phyloP scores from a whole-genome alignment of 2,797 vertebrate species.

The Gymnothorax reevesii region DNA sequence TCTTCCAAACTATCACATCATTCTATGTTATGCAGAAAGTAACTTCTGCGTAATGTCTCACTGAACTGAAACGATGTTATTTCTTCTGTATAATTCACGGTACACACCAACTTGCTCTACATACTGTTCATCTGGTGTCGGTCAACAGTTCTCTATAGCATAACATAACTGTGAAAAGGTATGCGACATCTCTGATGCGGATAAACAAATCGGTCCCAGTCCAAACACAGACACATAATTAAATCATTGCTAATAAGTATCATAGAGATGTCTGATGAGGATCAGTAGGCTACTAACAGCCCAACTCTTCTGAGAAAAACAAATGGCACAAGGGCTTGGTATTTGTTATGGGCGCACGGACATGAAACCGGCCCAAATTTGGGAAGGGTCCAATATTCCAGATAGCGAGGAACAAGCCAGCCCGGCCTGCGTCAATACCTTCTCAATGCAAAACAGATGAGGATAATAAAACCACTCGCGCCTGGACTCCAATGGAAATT shows the following conservation, averaged over 20 bases:
- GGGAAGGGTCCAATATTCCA: background rate
- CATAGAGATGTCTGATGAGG: background rate
- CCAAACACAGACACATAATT: no score
- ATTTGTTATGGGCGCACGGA: background rate
- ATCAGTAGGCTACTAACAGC: background rate
- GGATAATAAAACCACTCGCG: background rate
- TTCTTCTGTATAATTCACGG: background rate
- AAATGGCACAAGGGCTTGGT: background rate
- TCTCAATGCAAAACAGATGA: background rate
- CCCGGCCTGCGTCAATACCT: background rate
- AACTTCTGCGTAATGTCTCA: background rate
- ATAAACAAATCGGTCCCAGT: background rate
- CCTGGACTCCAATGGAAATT: background rate
- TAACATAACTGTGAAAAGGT: background rate
- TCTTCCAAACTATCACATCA: background rate
- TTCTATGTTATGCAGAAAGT: background rate
- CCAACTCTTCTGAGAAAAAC: background rate
- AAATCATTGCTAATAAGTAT: background rate
- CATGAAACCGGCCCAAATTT: conserved; percentile 1
- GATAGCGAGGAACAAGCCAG: background rate
- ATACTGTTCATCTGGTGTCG: background rate
- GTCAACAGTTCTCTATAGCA: background rate
- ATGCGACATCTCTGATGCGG: background rate
- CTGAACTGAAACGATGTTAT: background rate
- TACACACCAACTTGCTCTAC: background rate